Evolutionary conservation across 2,888 invertebrate genomes (phyloP), one percentile per base, ranked within the genome.

Genomic region (Chouioia cunea): DNA sequence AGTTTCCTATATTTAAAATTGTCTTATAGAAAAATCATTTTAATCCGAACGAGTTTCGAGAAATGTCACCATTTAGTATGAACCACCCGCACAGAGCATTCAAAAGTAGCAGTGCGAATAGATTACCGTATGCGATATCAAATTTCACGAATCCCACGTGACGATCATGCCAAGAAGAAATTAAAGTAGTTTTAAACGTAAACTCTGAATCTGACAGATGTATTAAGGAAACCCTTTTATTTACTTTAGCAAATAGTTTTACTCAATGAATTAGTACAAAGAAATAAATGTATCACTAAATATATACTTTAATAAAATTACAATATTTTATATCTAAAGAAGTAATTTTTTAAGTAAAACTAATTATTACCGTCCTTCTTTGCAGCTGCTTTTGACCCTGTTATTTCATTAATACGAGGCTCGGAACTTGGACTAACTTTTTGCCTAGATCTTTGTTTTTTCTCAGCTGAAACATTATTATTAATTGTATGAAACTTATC

Each of bases 371-470:
- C 80, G 73, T 80, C 78, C 66, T 76, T 80, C 69, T 79, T 81
- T 54, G 78, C 75, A 10, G 77, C 75, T 52, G 79, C 77, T 65
- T 81, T 79, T 10, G 83, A 82, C 70, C 80, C 81, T 8, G 81
- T 77, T 59, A 82, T 78, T 68, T 83, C 81, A 67, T 82, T 81
- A 52, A 77, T 77, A 57, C 76, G 80, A 1, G 81, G 79, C 47
- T 76, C 76, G 10, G 77, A 43, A 57, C 80, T 83, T 15, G 83
- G 77, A 1, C 77, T 67, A 15, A 78, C 75, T 75, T 78, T 70
- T n/a, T 73, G 73, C 43, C 56, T 68, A 10, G 46, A 54, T 60
- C 58, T 67, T 23, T 69, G 71, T 10, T 58, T 66, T 15, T 65
- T 74, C 18, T 72, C 74, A 47, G 57, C 74, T 74, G 27, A n/a